A percentile compares a stretch with the other conserved stretches of the same genome.
These are phyloP conservation scores for Portunus trituberculatus DNA, from an alignment of 1,140 invertebrate species.

Conservation along the genomic window DNA sequence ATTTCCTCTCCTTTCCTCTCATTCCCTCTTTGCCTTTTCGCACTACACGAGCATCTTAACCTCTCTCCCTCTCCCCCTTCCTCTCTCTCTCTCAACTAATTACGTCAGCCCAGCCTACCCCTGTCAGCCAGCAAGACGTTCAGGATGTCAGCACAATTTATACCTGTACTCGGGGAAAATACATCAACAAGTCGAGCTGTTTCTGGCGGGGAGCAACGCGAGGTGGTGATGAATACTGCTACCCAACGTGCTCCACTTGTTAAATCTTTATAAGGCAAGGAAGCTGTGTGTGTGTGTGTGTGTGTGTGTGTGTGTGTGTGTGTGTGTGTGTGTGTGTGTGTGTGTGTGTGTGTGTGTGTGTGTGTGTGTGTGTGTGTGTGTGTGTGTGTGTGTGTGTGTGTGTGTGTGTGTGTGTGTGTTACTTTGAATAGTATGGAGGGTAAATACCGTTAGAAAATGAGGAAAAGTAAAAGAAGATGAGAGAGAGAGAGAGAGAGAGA, in stretches of 20 bases:
- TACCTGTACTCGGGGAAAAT: not conserved
- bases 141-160: not conserved
- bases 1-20: not conserved
- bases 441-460: too few relatives aligned
- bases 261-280: too few relatives aligned
- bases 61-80: not conserved
- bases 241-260: too few relatives aligned
- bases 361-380: too few relatives aligned
- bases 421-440: too few relatives aligned
- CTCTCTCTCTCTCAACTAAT: not conserved
- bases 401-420: too few relatives aligned
- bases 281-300: too few relatives aligned
- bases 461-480: not conserved
- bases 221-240: not conserved
- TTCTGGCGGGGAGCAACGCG: not conserved
- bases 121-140: not conserved
- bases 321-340: too few relatives aligned
- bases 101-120: not conserved
- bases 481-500: conserved; percentile 40
- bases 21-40: not conserved
- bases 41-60: not conserved
- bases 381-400: too few relatives aligned
- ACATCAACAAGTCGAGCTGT: not conserved
- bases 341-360: too few relatives aligned
- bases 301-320: too few relatives aligned